These are phyloP conservation scores for Campaea margaritaria DNA, from an alignment of 2,888 invertebrate species.

Conservation along the genomic window DNA sequence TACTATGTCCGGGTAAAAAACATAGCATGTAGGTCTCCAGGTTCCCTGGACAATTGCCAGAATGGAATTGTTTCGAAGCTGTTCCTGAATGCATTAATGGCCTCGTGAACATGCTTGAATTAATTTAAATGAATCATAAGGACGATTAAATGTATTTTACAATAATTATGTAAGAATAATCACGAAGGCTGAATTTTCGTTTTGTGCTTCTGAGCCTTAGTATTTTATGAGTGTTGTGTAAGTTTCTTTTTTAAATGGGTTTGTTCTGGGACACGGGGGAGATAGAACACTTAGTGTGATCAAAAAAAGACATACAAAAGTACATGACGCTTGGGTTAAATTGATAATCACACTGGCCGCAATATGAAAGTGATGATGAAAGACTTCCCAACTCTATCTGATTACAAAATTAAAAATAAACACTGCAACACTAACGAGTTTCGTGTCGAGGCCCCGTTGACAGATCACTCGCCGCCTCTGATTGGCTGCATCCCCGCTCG, in stretches of 20 bases:
- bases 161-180: neutral
- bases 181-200: neutral
- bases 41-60: constrained; percentile 8
- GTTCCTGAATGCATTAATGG: constrained; percentile 5
- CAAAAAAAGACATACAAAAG: too few relatives aligned
- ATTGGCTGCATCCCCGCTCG: constrained; percentile 66
- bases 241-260: too few relatives aligned
- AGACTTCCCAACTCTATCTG: neutral
- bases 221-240: too few relatives aligned
- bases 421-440: constrained; percentile 4
- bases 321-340: too few relatives aligned
- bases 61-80: constrained; percentile 1
- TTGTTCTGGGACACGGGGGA: too few relatives aligned
- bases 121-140: constrained; percentile 1
- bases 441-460: constrained; percentile 48
- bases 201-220: too few relatives aligned
- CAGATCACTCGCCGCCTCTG: constrained; percentile 73
- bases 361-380: too few relatives aligned
- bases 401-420: constrained; percentile 7
- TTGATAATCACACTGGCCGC: too few relatives aligned
- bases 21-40: neutral
- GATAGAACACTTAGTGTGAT: too few relatives aligned
- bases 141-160: neutral
- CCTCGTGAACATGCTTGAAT: constrained; percentile 12
- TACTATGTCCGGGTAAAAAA: constrained; percentile 1